Base-by-base conservation (phyloP, 2,888 invertebrate species). In the Ryuthela nishihirai region DNA sequence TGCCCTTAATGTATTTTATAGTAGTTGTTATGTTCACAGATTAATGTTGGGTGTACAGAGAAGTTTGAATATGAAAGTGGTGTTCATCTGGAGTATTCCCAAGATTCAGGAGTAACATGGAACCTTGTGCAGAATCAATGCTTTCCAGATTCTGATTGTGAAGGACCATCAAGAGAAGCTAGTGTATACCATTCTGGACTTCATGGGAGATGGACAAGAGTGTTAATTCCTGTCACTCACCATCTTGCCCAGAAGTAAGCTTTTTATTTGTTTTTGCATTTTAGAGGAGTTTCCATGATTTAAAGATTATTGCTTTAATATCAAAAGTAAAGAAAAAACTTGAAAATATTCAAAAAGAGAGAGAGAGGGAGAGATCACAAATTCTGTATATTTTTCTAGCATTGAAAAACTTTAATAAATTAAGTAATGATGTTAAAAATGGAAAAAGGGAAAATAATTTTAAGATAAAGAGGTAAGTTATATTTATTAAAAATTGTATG, bases 81-180 rank as follows among this genome's bases (percentile, higher is more conserved):
- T 44, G 75, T 75, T n/a, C 64, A 70, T 47, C 66, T 76, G 15
- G 72, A 75, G 65, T 75, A 70, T 65, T 73, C 73, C 42, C 70
- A 70, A 36, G 72, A 73, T 58, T 67, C 70, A 24, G 74, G 75
- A 4, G 65, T 67, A 39, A 71, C 69, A 7, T 76, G 74, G 74
- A 58, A 42, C 1, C 67, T 74, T 20, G 70, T 75, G 6, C 65
- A 70, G 46, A 69, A 72, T 15, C 70, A 72, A 1, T 75, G 75
- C 59, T 72, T 71, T 53, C 70, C 70, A 52, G 69, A 69, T 35
- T 67, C 69, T 62, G 68, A 69, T 21, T 74, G 73, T 65, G 65
- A 68, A 15, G 69, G 67, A 5, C 61, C 66, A 15, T 66, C 70
- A 47, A 67, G 64, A 9, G 73, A 74, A 63, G 73, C 71, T 21